Evolutionary conservation across 2,797 vertebrate genomes (phyloP).

Genomic region (Oreochromis grahami): DNA sequence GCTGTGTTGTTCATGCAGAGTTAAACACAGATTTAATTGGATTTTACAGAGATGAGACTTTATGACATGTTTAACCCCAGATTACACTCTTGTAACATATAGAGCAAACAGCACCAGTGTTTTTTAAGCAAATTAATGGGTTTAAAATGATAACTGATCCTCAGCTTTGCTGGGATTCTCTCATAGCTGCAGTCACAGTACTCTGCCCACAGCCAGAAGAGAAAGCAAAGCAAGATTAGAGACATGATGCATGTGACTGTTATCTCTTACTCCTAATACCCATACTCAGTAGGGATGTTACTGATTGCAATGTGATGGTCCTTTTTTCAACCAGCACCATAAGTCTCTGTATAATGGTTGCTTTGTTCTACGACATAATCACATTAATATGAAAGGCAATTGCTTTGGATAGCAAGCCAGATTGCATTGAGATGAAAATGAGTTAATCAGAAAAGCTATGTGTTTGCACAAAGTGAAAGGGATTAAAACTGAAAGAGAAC

Average conservation of each 20-base stretch:
- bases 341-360: constrained; percentile 69
- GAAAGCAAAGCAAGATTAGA: constrained; percentile 23
- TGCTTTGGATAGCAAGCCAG: constrained; percentile 65
- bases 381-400: constrained; percentile 74
- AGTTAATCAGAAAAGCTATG: constrained; percentile 64
- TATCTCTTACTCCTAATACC: constrained; percentile 63
- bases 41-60: constrained; percentile 54
- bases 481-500: constrained; percentile 48
- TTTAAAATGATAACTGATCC: constrained; percentile 54
- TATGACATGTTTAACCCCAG: constrained; percentile 62
- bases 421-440: constrained; percentile 73
- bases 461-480: constrained; percentile 49
- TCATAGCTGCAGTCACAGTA: constrained; percentile 24
- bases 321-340: constrained; percentile 56
- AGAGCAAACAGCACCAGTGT: constrained; percentile 52
- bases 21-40: constrained; percentile 56
- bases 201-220: constrained; percentile 8
- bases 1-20: constrained; percentile 20
- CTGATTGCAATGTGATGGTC: constrained; percentile 60
- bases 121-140: constrained; percentile 66
- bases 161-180: constrained; percentile 25
- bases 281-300: constrained; percentile 63
- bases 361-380: constrained; percentile 73
- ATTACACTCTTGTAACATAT: constrained; percentile 50
- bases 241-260: constrained; percentile 22